A percentile compares a stretch with the other conserved stretches of the same genome.
Evolutionary conservation across 2,888 invertebrate genomes (phyloP).

Genomic region (Aporophyla lueneburgensis): DNA sequence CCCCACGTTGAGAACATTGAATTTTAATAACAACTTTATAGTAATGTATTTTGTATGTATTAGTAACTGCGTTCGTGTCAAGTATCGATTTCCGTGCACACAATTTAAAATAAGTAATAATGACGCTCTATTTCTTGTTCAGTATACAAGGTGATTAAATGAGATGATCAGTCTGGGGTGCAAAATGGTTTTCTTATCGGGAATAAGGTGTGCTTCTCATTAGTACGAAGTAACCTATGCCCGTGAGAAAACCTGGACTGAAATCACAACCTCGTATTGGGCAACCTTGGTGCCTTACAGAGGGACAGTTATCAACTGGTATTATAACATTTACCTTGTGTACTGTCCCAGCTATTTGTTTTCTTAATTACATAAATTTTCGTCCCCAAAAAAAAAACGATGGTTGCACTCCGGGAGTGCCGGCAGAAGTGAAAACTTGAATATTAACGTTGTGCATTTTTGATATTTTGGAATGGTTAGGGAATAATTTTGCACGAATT

Average conservation of each 20-base stretch:
- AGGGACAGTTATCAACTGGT: neutral
- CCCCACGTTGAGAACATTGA: neutral
- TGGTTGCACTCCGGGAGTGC: too few relatives aligned
- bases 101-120: conserved; percentile 4
- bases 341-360: neutral
- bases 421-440: too few relatives aligned
- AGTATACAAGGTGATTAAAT: neutral
- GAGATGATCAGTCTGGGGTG: neutral
- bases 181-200: neutral
- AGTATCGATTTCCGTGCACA: conserved; percentile 7
- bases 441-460: too few relatives aligned
- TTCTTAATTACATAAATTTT: conserved; percentile 12
- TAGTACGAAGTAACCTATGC: neutral
- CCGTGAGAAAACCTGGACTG: neutral
- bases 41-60: neutral
- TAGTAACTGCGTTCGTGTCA: neutral
- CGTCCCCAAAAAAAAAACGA: neutral
- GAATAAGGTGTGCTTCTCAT: neutral
- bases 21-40: neutral
- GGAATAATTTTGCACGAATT: too few relatives aligned
- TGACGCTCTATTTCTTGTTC: conserved; percentile 8
- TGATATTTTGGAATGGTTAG: too few relatives aligned
- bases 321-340: neutral
- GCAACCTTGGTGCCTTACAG: neutral
- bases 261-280: neutral